Percentiles rank a stretch among this genome's conserved stretches.
Evolutionary conservation across 2,113 vertebrate species (phyloP).

Genomic region (Scomber colias): DNA sequence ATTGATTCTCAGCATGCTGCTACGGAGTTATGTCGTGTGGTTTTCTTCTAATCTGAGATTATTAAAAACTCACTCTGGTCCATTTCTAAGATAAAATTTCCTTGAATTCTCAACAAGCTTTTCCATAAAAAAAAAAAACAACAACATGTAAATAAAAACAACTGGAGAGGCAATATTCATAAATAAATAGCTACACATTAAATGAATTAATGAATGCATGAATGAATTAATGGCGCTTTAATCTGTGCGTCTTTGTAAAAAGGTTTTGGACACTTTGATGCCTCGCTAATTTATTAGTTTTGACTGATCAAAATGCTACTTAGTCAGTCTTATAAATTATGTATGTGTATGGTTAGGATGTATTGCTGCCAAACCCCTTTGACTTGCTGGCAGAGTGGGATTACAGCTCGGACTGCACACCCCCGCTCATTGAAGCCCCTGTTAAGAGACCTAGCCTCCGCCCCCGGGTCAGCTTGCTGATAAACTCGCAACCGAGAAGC

Average conservation of each 20-base stretch:
- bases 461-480: too few species aligned
- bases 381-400: too few species aligned
- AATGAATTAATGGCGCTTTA: too few species aligned
- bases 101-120: background rate
- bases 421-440: too few species aligned
- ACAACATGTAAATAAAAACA: background rate
- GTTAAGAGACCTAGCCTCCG: too few species aligned
- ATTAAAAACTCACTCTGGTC: background rate
- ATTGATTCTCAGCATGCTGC: background rate
- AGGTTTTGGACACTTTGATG: background rate
- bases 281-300: background rate
- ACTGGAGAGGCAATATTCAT: background rate
- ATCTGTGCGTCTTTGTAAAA: background rate
- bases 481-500: too few species aligned
- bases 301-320: background rate
- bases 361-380: too few species aligned
- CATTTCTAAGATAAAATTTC: background rate
- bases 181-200: background rate
- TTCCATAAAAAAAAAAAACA: background rate
- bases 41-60: conserved; percentile 2
- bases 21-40: background rate
- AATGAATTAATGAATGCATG: background rate
- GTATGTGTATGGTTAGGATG: background rate
- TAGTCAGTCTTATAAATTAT: background rate
- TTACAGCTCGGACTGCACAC: too few species aligned